phyloP scores from a whole-genome alignment of 2,888 invertebrate species.

The Pristionchus exspectatus region DNA sequence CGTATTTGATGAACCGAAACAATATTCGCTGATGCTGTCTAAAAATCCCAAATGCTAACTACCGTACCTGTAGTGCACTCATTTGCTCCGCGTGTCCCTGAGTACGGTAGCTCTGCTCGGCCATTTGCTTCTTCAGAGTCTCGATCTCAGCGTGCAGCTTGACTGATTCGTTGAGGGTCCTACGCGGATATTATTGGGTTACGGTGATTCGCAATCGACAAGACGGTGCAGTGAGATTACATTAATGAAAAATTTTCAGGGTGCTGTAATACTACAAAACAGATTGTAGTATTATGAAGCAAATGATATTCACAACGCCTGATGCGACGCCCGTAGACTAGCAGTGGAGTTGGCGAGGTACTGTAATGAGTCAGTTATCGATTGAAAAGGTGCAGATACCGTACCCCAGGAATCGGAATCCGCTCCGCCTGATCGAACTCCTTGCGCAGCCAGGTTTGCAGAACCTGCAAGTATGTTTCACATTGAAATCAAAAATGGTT shows the following conservation, averaged over 20 bases:
- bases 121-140: conserved; percentile 65
- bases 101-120: conserved; percentile 71
- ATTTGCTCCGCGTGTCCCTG: conserved; percentile 73
- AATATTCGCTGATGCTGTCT: too few relatives aligned
- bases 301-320: background rate
- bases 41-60: too few relatives aligned
- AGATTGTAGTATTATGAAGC: too few relatives aligned
- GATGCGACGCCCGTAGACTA: conserved; percentile 1
- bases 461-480: background rate
- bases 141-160: conserved; percentile 70
- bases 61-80: conserved; percentile 67
- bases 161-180: conserved; percentile 53
- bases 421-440: conserved; percentile 66
- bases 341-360: conserved; percentile 18
- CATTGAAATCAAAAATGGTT: background rate
- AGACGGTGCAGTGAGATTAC: too few relatives aligned
- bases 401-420: conserved; percentile 62
- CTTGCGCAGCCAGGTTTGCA: conserved; percentile 65
- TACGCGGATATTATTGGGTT: background rate
- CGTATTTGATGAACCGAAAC: too few relatives aligned
- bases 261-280: too few relatives aligned
- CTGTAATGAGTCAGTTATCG: conserved; percentile 14
- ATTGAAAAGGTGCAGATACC: background rate
- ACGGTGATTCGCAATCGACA: background rate
- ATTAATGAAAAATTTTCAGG: too few relatives aligned